A percentile compares a stretch with the other conserved stretches of the same genome.
These are phyloP conservation scores for Drosophila serrata DNA, from an alignment of 1,140 invertebrate species.

Conservation along the genomic window DNA sequence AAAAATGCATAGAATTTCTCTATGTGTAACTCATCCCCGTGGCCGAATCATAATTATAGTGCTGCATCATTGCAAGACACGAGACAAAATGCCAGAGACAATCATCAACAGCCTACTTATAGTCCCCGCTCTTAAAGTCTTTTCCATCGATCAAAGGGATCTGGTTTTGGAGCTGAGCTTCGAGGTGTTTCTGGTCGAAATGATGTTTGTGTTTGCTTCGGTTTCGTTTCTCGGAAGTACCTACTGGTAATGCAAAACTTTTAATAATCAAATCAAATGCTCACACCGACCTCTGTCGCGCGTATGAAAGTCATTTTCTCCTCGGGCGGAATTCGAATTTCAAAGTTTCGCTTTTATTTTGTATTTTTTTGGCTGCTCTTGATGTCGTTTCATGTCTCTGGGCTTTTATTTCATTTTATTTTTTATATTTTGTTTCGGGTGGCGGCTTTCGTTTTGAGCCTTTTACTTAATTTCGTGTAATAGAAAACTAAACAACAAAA, in stretches of 20 bases:
- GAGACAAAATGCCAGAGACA: slow-evolving; percentile 60
- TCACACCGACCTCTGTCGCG: slow-evolving; percentile 48
- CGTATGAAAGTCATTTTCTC: slow-evolving; percentile 71
- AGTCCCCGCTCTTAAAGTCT: slow-evolving; percentile 9
- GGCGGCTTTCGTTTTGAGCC: slow-evolving; percentile 71
- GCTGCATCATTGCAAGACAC: slow-evolving; percentile 70
- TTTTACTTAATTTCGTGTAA: slow-evolving; percentile 79
- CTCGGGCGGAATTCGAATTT: slow-evolving; percentile 44
- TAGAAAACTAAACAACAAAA: slow-evolving; percentile 65
- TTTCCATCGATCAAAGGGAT: slow-evolving; percentile 39
- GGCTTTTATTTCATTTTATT: slow-evolving; percentile 19
- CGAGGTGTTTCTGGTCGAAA: slow-evolving; percentile 30
- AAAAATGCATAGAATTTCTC: not conserved
- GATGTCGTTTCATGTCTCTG: slow-evolving; percentile 51
- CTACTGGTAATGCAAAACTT: slow-evolving; percentile 76
- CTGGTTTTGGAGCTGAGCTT: slow-evolving; percentile 3
- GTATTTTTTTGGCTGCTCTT: slow-evolving; percentile 33
- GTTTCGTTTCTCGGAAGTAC: slow-evolving; percentile 68
- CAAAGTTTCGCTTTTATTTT: slow-evolving; percentile 43
- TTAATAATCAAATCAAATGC: slow-evolving; percentile 83
- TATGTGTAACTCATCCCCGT: slow-evolving; percentile 24
- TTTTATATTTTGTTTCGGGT: slow-evolving; percentile 41
- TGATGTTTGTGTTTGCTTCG: not conserved
- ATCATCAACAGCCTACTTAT: slow-evolving; percentile 48
- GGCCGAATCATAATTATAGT: slow-evolving; percentile 37